Base-by-base conservation (phyloP, 2,797 vertebrate species). In the Allobates femoralis region DNA sequence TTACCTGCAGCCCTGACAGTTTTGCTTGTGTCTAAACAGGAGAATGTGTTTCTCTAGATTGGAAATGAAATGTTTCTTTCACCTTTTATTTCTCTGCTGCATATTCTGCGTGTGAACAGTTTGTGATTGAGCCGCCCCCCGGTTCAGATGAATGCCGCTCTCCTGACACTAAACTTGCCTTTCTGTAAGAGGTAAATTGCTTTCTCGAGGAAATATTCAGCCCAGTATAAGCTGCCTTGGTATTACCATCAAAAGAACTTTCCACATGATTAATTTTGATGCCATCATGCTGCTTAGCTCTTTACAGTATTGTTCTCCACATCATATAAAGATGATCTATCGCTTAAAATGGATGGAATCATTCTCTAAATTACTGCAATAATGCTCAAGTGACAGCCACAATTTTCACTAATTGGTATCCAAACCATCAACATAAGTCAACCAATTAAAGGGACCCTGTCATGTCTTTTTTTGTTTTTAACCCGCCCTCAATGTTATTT, bases 41-140 rank as follows among this genome's bases (percentile, higher is more conserved):
- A 34, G 71, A 30, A 73, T 30, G 23, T 26, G 55, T 66, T 77
- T 84, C 73, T 16, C 26, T 34, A 32, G 56, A 32, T 30, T 64
- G 21, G n/a, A 84, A 84, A 84, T 84, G 83, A 84, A 84, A 84
- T 84, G 83, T 50, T 51, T 77, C 56, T 76, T 58, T 46, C 51
- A 26, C 73, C 55, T 64, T 34, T 41, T 34, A 60, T 60, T 77
- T 16, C 69, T 58, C 71, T 75, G 46, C 16, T 30, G 50, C 77
- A 77, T 77, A 64, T 51, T 75, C 56, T 66, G 56, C 28, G 60
- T 23, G 46, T 56, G 56, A 76, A 51, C n/a, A 18, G 30, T 46
- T 58, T 76, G 53, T 78, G 76, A 58, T 37, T 53, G 53, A 58
- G 76, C 53, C 53, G 21, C 37, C 55, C 26, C n/a, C 23, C 8